These are phyloP conservation scores for Bovichtus variegatus DNA, from an alignment of 2,797 vertebrate species.

Conservation along the genomic window DNA sequence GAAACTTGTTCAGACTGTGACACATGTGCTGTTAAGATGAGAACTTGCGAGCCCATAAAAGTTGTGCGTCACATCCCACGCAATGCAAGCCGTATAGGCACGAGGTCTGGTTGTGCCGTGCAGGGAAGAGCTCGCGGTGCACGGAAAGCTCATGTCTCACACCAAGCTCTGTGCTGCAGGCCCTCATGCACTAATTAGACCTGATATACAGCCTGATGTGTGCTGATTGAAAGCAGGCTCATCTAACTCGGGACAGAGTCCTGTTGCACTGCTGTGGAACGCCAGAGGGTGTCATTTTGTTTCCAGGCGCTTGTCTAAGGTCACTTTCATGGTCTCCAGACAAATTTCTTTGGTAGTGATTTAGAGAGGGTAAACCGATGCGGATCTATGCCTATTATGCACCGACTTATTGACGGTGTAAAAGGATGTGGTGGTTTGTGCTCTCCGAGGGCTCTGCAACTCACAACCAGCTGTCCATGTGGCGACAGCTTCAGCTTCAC, in stretches of 20 bases:
- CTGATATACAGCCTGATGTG: slow-evolving; percentile 83
- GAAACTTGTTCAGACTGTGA: slow-evolving; percentile 80
- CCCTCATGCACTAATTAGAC: slow-evolving; percentile 80
- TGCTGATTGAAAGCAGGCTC: slow-evolving; percentile 83
- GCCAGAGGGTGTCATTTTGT: slow-evolving; percentile 75
- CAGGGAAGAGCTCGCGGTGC: slow-evolving; percentile 73
- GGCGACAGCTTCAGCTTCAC: slow-evolving; percentile 84
- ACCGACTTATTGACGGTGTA: slow-evolving; percentile 52
- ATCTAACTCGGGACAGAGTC: slow-evolving; percentile 77
- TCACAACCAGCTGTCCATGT: slow-evolving; percentile 88
- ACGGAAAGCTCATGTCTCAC: slow-evolving; percentile 82
- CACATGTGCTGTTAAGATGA: slow-evolving; percentile 85
- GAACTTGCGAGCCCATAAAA: slow-evolving; percentile 79
- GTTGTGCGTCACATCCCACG: slow-evolving; percentile 80
- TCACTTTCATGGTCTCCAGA: slow-evolving; percentile 67
- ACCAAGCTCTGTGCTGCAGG: slow-evolving; percentile 73
- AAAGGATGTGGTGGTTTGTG: slow-evolving; percentile 61
- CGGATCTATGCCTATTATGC: slow-evolving; percentile 49
- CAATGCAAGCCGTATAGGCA: slow-evolving; percentile 74
- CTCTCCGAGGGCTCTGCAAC: slow-evolving; percentile 44
- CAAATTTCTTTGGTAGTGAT: slow-evolving; percentile 63
- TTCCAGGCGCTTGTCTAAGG: slow-evolving; percentile 72
- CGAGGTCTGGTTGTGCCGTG: slow-evolving; percentile 82
- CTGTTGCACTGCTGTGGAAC: slow-evolving; percentile 61
- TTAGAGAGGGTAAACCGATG: slow-evolving; percentile 64